Conservation (phyloP, 1,140 invertebrate species). For the Drosophila pseudoananassae region DNA sequence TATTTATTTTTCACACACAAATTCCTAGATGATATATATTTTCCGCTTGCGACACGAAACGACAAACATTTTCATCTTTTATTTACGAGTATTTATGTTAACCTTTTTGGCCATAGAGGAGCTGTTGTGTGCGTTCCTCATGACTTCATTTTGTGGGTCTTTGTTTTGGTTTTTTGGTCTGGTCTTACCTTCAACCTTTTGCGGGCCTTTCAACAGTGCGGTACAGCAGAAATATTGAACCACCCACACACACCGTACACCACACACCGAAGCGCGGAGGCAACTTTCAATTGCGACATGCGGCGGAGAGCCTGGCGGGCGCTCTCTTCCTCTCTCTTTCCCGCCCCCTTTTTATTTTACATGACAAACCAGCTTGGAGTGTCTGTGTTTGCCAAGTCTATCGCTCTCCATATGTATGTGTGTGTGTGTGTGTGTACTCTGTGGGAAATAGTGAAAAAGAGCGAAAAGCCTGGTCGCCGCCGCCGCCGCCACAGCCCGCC, state of each 20-base stretch:
- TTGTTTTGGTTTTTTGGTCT: slow-evolving; percentile 54
- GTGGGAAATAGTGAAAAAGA: slow-evolving; percentile 79
- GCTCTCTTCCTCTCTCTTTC: slow-evolving; percentile 31
- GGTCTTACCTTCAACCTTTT: slow-evolving; percentile 77
- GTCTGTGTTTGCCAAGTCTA: slow-evolving; percentile 51
- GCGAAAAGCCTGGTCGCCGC: slow-evolving; percentile 34
- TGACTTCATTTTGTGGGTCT: slow-evolving; percentile 63
- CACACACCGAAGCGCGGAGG: slow-evolving; percentile 30
- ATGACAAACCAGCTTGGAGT: slow-evolving; percentile 70
- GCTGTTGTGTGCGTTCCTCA: slow-evolving; percentile 41
- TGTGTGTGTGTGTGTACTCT: slow-evolving; percentile 35
- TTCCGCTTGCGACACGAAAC: slow-evolving; percentile 73
- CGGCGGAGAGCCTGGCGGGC: slow-evolving; percentile 47
- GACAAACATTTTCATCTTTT: slow-evolving; percentile 62
- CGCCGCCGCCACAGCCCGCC: background rate
- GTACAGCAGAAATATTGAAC: slow-evolving; percentile 16
- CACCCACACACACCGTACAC: slow-evolving; percentile 27
- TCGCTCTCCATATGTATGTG: slow-evolving; percentile 16
- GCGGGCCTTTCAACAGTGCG: slow-evolving; percentile 6
- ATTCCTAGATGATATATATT: slow-evolving; percentile 60
- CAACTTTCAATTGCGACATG: slow-evolving; percentile 81
- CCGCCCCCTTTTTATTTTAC: slow-evolving; percentile 35
- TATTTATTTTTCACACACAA: slow-evolving; percentile 33
- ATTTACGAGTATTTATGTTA: slow-evolving; percentile 61
- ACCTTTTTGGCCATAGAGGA: slow-evolving; percentile 45